phyloP scores from a whole-genome alignment of 2,113 vertebrate genomes.

The Chascanopsetta lugubris region DNA sequence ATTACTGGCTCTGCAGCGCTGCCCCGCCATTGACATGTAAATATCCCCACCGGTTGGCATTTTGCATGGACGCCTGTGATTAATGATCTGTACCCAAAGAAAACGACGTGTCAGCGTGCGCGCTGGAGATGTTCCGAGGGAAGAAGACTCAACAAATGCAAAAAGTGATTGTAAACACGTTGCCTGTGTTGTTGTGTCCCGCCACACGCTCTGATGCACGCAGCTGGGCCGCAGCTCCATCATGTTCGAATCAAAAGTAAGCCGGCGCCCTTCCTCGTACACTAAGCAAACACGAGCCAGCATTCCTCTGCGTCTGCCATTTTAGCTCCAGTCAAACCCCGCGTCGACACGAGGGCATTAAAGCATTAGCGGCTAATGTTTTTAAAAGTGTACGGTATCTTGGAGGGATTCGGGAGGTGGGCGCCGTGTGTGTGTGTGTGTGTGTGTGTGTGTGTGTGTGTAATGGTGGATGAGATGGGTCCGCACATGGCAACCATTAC shows the following conservation, averaged over 20 bases:
- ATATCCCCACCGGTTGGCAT: slow-evolving; percentile 52
- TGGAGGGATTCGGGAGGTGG: slow-evolving; percentile 74
- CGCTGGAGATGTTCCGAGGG: slow-evolving; percentile 24
- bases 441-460: slow-evolving; percentile 73
- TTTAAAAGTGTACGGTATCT: slow-evolving; percentile 83
- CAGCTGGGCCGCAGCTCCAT: slow-evolving; percentile 30
- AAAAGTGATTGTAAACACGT: slow-evolving; percentile 4
- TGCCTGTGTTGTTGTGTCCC: background rate
- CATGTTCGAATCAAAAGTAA: slow-evolving; percentile 59
- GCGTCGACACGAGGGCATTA: slow-evolving; percentile 78
- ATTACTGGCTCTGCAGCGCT: slow-evolving; percentile 44
- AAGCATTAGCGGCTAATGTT: slow-evolving; percentile 85
- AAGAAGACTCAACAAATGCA: slow-evolving; percentile 36
- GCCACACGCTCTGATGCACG: slow-evolving; percentile 21
- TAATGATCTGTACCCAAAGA: slow-evolving; percentile 43
- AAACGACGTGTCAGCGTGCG: slow-evolving; percentile 12
- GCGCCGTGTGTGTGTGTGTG: slow-evolving; percentile 62
- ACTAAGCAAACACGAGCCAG: slow-evolving; percentile 70
- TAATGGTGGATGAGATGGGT: slow-evolving; percentile 77
- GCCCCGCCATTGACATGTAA: slow-evolving; percentile 67
- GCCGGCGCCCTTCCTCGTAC: slow-evolving; percentile 58
- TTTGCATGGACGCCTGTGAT: slow-evolving; percentile 68
- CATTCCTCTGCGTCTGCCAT: slow-evolving; percentile 75
- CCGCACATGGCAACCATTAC: slow-evolving; percentile 86
- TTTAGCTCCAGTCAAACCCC: slow-evolving; percentile 75